Base-by-base conservation (phyloP, 1,140 invertebrate genomes). In the Heliconius melpomene region DNA sequence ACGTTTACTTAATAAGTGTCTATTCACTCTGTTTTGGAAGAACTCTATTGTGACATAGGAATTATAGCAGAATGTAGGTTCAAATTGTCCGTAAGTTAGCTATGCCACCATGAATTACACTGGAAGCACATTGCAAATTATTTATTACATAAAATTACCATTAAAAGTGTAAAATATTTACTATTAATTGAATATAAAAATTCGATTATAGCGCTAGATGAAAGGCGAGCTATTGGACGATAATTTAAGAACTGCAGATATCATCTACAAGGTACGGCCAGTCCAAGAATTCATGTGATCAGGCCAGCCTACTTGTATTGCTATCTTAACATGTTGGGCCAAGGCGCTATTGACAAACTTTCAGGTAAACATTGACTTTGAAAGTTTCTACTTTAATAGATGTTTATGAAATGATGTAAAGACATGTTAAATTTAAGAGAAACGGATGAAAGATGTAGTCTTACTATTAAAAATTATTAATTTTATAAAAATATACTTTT, bases 201-300 rank as follows among this genome's bases (percentile, higher is more conserved):
- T 23, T 82, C 81, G 87, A 86, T 90, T 89, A 88, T 89, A 88
- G 85, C 76, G 79, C 86, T 85, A 86, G 89, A 90, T 87, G 89
- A 88, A 86, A 83, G 87, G 80, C 82, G 79, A 75, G 80, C 23
- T 66, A 66, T 66, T 26, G 60, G 86, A 90, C 87, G 91, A 91
- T 93, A 92, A 93, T 91, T 93, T 93, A 93, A 93, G 90, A 92
- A 89, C 88, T 91, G 88, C 87, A 89, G 91, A 93, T 93, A 92
- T 72, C 79, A 93, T 93, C 91, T 92, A 93, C 91, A 93, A 90
- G 91, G 83, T 83, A 79, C 88, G 87, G 88, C 88, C 88, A 87
- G 86, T 89, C 78, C 87, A 89, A 84, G 90, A 91, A 92, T 91
- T 90, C 91, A 91, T 91, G 91, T 89, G 90, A 92, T 92, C 91